Evolutionary conservation across 1,140 invertebrate genomes (phyloP).

Genomic region (Drosophila pachea): DNA sequence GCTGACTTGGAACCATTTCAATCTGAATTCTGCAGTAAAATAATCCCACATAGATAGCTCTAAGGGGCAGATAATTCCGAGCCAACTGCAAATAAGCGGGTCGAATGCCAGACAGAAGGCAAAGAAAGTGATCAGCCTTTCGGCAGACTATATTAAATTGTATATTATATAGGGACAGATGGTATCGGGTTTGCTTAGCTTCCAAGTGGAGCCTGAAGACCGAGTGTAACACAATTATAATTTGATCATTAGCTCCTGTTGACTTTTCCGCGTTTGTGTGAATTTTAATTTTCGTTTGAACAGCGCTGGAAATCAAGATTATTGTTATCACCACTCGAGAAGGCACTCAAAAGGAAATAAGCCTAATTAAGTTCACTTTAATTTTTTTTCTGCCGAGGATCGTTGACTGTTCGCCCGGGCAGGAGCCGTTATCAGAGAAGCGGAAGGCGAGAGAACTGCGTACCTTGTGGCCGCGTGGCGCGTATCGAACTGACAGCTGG

Average conservation of each 20-base stretch:
- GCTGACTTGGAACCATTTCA: neutral
- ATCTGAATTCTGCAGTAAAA: neutral
- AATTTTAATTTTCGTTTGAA: slow-evolving; percentile 34
- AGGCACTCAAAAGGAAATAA: neutral
- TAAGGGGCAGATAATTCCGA: slow-evolving; percentile 4
- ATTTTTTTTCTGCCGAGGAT: slow-evolving; percentile 16
- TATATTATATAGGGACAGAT: no score
- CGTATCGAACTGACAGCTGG: slow-evolving; percentile 56
- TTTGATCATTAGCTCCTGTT: neutral
- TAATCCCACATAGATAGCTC: slow-evolving; percentile 3
- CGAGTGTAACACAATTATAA: no score
- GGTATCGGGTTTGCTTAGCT: no score
- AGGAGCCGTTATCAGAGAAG: neutral
- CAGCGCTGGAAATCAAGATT: slow-evolving; percentile 1
- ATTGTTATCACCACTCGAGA: slow-evolving; percentile 32
- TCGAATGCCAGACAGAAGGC: neutral
- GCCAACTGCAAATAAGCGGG: slow-evolving; percentile 1
- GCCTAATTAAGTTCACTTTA: slow-evolving; percentile 25
- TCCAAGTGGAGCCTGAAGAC: neutral
- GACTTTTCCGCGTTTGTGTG: neutral
- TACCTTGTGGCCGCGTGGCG: slow-evolving; percentile 54
- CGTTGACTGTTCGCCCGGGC: neutral
- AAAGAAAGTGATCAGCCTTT: no score
- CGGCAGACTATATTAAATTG: no score
- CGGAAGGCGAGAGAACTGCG: neutral